Evolutionary conservation across 2,797 vertebrate genomes (phyloP), one percentile per base, ranked within the genome.

Genomic region (Eulemur mongoz): DNA sequence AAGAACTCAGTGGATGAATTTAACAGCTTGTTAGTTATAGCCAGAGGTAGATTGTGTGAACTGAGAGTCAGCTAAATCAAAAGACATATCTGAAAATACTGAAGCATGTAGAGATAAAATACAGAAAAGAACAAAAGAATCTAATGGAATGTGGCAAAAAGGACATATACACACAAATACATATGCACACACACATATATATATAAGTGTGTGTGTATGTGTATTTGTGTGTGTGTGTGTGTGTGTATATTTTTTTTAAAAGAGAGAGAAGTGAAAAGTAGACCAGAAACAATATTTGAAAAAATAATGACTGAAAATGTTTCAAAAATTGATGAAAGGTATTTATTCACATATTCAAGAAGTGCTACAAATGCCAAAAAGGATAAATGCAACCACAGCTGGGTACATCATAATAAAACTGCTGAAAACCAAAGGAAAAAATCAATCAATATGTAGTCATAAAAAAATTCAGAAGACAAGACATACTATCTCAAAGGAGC

Each of bases 21-120:
- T 72, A 94, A 61, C 54, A 85, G 8, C 18, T 32, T 76, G 5
- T 48, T 89, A 80, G 38, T 2, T 81, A 22, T 3, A 72, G 63
- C 35, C 13, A 75, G 75, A 80, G 63, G 59, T 75, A 93, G 32
- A 81, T 63, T 88, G 90, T 81, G 1, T 92, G 73, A 92, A 48
- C 25, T 95, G 22, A 45, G 83, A 90, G 52, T 82, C 59, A 89
- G 72, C 50, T 27, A 70, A 75, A 88, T 83, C 40, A 91, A 91
- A 92, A 93, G 45, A 89, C 59, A 63, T 85, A 59, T 52, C 12
- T 61, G 59, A 70, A 78, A 93, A 94, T 70, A 84, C 32, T 45
- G 69, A 89, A 76, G 30, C 6, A 65, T 45, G 1, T 43, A 40
- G 32, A 88, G 52, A 78, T 9, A 88, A 91, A 94, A 84, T 76